A percentile compares a stretch with the other conserved stretches of the same genome.
Evolutionary conservation across 2,888 invertebrate genomes (phyloP).

Genomic region (Apeira syringaria): DNA sequence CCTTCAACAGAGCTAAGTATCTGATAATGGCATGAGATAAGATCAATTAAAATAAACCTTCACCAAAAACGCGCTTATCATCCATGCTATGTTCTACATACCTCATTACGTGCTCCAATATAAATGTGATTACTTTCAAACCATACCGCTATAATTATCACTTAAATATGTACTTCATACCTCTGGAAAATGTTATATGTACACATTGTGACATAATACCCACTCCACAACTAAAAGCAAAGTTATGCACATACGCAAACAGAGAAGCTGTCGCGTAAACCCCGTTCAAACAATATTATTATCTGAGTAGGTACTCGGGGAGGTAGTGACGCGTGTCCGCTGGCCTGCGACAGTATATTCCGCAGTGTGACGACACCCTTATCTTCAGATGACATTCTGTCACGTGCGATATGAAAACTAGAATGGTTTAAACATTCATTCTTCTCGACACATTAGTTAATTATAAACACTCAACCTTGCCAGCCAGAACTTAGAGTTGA

Average conservation of each 20-base stretch:
- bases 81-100: slow-evolving; percentile 3
- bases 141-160: too few species aligned
- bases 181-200: too few species aligned
- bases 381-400: slow-evolving; percentile 20
- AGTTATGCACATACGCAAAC: too few species aligned
- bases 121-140: not conserved
- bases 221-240: too few species aligned
- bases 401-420: slow-evolving; percentile 7
- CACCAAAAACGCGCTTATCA: slow-evolving; percentile 6
- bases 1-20: too few species aligned
- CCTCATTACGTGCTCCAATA: not conserved
- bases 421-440: too few species aligned
- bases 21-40: slow-evolving; percentile 3
- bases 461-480: too few species aligned
- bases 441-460: too few species aligned
- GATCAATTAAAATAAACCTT: slow-evolving; percentile 6
- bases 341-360: slow-evolving; percentile 20
- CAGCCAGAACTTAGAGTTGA: too few species aligned
- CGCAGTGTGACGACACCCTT: slow-evolving; percentile 41
- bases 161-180: too few species aligned
- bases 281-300: slow-evolving; percentile 24
- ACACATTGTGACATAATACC: too few species aligned
- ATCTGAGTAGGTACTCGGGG: too few species aligned
- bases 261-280: slow-evolving; percentile 10
- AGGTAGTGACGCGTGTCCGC: slow-evolving; percentile 19